phyloP scores from a whole-genome alignment of 2,888 invertebrate species.

The Hipparchia sbordonii region DNA sequence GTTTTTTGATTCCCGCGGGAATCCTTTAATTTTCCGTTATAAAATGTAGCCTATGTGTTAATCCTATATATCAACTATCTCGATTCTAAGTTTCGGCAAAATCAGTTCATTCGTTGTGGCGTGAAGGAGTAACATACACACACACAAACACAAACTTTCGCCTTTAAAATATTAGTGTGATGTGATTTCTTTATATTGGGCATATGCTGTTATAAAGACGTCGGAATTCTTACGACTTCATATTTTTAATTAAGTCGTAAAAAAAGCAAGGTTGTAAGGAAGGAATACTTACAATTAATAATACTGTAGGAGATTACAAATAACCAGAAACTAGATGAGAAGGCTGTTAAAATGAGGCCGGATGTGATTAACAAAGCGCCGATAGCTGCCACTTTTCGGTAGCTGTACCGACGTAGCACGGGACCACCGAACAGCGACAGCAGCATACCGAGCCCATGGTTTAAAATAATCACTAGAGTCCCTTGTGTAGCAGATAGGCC shows the following conservation, averaged over 20 bases:
- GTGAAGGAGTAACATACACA: no score
- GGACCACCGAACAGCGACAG: conserved; percentile 86
- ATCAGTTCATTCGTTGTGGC: no score
- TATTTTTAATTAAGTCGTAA: not conserved
- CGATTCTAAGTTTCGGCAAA: no score
- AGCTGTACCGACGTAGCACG: conserved; percentile 83
- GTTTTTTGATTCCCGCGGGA: no score
- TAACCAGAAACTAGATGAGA: conserved; percentile 79
- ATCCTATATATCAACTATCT: no score
- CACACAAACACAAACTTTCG: no score
- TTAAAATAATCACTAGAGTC: conserved; percentile 85
- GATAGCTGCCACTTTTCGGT: conserved; percentile 84
- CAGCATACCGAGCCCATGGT: conserved; percentile 86
- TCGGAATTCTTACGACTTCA: not conserved
- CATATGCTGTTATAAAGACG: not conserved
- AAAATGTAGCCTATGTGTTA: no score
- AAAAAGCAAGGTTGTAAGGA: not conserved
- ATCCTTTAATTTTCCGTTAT: no score
- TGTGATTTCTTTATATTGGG: not conserved
- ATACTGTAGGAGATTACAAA: conserved; percentile 86
- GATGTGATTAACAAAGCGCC: conserved; percentile 80
- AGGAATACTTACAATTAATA: conserved; percentile 84
- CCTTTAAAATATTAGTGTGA: no score
- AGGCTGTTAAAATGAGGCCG: conserved; percentile 84
- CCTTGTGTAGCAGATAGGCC: conserved; percentile 84